Percentiles rank a stretch among this genome's conserved stretches.
Evolutionary conservation across 2,113 vertebrate genomes (phyloP).

Genomic region (Hippocampus zosterae): DNA sequence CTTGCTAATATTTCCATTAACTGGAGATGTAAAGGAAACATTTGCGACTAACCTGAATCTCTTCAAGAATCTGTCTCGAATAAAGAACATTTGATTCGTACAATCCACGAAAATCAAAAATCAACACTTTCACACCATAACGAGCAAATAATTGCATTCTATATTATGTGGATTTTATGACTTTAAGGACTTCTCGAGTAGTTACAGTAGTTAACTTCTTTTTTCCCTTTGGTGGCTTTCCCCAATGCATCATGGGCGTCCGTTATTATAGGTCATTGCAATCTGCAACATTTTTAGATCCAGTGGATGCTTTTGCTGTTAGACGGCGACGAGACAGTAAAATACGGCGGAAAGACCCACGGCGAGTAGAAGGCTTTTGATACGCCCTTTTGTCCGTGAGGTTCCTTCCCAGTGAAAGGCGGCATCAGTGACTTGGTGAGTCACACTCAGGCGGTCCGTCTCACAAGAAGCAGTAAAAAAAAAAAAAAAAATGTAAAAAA

Average conservation of each 20-base stretch:
- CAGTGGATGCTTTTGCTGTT: neutral
- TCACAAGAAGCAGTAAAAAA: neutral
- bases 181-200: too few relatives aligned
- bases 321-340: neutral
- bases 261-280: neutral
- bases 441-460: slow-evolving; percentile 7
- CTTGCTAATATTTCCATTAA: too few relatives aligned
- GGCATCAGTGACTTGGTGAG: slow-evolving; percentile 6
- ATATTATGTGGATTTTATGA: too few relatives aligned
- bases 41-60: too few relatives aligned
- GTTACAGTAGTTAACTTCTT: neutral
- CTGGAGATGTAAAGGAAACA: too few relatives aligned
- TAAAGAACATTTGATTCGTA: too few relatives aligned
- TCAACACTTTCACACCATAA: too few relatives aligned
- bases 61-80: too few relatives aligned
- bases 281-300: neutral
- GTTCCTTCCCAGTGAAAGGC: neutral
- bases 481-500: neutral
- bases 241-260: neutral
- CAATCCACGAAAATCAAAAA: too few relatives aligned
- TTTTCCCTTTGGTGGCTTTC: neutral
- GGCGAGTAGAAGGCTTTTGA: neutral
- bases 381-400: neutral
- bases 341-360: neutral
- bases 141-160: too few relatives aligned